phyloP scores from a whole-genome alignment of 2,888 invertebrate genomes.

The Adelphocoris suturalis region DNA sequence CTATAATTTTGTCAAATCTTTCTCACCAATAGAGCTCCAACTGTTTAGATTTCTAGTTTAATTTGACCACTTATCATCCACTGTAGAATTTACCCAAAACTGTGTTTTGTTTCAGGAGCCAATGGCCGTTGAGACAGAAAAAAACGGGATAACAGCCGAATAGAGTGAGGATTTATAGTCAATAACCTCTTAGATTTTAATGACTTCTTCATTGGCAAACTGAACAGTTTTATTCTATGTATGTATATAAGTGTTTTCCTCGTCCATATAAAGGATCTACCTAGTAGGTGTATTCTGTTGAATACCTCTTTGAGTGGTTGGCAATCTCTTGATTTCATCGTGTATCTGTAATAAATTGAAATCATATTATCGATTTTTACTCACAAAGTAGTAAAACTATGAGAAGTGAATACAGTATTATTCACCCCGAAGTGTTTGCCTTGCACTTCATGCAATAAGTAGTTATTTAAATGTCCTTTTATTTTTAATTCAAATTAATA shows the following conservation, averaged over 20 bases:
- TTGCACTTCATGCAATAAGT: constrained; percentile 47
- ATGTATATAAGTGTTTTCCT: constrained; percentile 55
- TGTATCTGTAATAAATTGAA: background rate
- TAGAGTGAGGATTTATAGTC: constrained; percentile 69
- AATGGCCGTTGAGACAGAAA: constrained; percentile 57
- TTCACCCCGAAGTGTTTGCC: constrained; percentile 43
- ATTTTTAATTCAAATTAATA: background rate
- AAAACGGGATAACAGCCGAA: constrained; percentile 52
- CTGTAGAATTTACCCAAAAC: background rate
- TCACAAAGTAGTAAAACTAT: constrained; percentile 39
- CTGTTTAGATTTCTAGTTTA: too few relatives aligned
- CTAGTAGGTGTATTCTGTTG: constrained; percentile 25
- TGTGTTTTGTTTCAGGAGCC: constrained; percentile 57
- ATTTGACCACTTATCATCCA: too few relatives aligned
- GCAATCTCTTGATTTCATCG: constrained; percentile 51
- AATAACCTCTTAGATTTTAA: constrained; percentile 66
- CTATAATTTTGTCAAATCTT: too few relatives aligned
- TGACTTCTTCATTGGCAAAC: constrained; percentile 18
- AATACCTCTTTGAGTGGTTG: constrained; percentile 7
- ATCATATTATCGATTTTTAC: background rate
- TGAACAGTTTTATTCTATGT: constrained; percentile 43
- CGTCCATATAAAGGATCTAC: constrained; percentile 21
- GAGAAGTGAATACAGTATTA: constrained; percentile 35
- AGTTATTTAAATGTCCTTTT: constrained; percentile 35
- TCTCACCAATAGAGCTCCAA: too few relatives aligned